Conservation (phyloP, 2,888 invertebrate species). For the Harpalus rufipes region DNA sequence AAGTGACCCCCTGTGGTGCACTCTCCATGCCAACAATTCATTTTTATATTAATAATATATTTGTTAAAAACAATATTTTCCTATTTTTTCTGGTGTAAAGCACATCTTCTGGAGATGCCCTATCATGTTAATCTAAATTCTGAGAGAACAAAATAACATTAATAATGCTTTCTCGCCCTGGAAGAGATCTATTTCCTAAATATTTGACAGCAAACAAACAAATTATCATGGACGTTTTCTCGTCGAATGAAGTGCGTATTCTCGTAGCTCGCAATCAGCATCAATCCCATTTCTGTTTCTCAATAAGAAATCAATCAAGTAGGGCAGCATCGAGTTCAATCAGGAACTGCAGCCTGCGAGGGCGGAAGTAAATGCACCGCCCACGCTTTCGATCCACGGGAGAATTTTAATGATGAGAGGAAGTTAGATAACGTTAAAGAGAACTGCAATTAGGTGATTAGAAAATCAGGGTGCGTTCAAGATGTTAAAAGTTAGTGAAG, state of each 20-base stretch:
- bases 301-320: conserved; percentile 41
- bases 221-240: conserved; percentile 16
- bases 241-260: background rate
- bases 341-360: conserved; percentile 7
- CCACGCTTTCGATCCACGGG: background rate
- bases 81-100: too few relatives aligned
- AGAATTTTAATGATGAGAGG: background rate
- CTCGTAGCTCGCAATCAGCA: conserved; percentile 10
- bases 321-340: conserved; percentile 24
- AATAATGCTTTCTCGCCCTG: too few relatives aligned
- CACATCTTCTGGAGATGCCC: too few relatives aligned
- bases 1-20: too few relatives aligned
- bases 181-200: background rate
- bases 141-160: too few relatives aligned
- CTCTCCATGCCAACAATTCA: too few relatives aligned
- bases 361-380: background rate
- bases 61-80: too few relatives aligned
- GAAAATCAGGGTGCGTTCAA: background rate
- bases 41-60: too few relatives aligned
- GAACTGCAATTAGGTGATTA: background rate
- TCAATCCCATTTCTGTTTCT: conserved; percentile 30
- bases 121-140: too few relatives aligned
- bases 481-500: too few relatives aligned
- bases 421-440: background rate
- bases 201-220: conserved; percentile 27